Conservation (phyloP, 2,888 invertebrate species). For the Toxonevra muliebris region DNA sequence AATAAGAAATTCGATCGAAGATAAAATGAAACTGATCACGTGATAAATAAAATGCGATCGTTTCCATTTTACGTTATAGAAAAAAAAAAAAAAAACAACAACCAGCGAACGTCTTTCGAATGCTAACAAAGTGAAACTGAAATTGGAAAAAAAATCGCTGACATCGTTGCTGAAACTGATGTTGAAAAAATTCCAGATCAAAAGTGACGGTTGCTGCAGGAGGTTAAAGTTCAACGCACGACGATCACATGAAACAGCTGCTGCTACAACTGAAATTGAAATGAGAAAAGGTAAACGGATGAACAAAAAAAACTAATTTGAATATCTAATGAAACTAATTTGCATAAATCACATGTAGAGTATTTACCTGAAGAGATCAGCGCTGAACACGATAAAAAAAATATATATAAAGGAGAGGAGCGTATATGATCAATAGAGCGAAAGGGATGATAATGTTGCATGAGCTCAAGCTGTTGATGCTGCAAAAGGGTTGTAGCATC, state of each 20-base stretch:
- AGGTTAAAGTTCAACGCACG: constrained; percentile 22
- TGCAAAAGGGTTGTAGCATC: constrained; percentile 1
- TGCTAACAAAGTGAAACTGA: background rate
- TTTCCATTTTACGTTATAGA: too few relatives aligned
- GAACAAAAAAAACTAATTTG: constrained; percentile 14
- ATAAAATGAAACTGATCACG: too few relatives aligned
- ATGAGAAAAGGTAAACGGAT: background rate
- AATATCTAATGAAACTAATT: constrained; percentile 24
- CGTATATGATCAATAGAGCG: background rate
- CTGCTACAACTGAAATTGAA: constrained; percentile 15
- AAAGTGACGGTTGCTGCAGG: background rate
- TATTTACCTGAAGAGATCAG: background rate
- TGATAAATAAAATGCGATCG: too few relatives aligned
- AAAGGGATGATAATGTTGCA: constrained; percentile 24
- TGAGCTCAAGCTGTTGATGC: background rate
- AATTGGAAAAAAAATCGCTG: background rate
- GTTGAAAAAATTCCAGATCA: too few relatives aligned
- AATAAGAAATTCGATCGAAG: too few relatives aligned
- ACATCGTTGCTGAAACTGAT: background rate
- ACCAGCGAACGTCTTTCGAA: background rate
- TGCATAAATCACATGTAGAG: constrained; percentile 18
- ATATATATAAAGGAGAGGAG: constrained; percentile 17
- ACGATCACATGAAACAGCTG: constrained; percentile 17
- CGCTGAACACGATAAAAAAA: too few relatives aligned
- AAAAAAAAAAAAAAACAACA: background rate